Base-by-base conservation (phyloP, 2,888 invertebrate genomes). In the Xylocampa areola region DNA sequence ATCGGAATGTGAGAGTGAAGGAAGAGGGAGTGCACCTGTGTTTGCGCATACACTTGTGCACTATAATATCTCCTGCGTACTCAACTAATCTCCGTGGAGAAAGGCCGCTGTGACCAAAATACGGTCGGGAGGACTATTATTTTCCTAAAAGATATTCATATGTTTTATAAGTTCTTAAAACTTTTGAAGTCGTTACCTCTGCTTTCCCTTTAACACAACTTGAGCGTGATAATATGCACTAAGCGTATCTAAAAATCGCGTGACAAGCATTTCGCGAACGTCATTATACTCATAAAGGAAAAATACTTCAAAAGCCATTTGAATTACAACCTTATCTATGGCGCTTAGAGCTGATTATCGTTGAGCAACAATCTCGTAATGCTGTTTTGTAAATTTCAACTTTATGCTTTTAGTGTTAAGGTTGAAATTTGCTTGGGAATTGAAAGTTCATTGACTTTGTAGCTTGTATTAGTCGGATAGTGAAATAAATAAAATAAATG, bases 201-300 rank as follows among this genome's bases (percentile, higher is more conserved):
- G n/a, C n/a, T n/a, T n/a, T n/a, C n/a, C n/a, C n/a, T n/a, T n/a
- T n/a, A n/a, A n/a, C n/a, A n/a, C n/a, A 11, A 21, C 11, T 7
- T 11, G 13, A 37, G 37, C 37, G 37, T 37, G 37, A 21, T 37
- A 7, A 21, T 21, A 21, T 17, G 7, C 17, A 37, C 11, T 37
- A 23, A 37, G 21, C 11, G 21, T 23, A 37, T 21, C 21, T 16
- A 2, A 21, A 37, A 37, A 13, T 37, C 21, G 37, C 37, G 37
- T 37, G 21, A n/a, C 21, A 21, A 3, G 2, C 11, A 21, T 37
- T 21, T 37, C 7, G 11, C 21, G 3, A 37, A 0, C 0, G 21
- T 37, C 13, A 19, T 36, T 21, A 19, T 11, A 2, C 7, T 6
- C 0, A 36, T 21, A n/a, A 36, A 2, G 1, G 2, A 21, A 35